Base-by-base conservation (phyloP, 2,113 vertebrate genomes). In the Gnathonemus echidnorhynchus region DNA sequence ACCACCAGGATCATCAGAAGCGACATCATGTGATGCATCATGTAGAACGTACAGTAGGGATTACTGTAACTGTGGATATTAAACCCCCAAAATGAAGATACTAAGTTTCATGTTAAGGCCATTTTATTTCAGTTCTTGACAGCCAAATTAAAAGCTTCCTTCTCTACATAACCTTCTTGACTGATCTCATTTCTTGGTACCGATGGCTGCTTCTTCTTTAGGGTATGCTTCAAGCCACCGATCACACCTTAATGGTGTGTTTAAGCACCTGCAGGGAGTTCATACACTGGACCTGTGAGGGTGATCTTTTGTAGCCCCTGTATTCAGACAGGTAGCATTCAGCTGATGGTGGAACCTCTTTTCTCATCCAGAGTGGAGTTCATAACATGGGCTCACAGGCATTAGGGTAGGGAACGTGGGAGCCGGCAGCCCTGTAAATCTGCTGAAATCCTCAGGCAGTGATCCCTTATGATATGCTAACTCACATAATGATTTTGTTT, bases 41-140 rank as follows among this genome's bases (percentile, higher is more conserved):
- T 74, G 91, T 0, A 92, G 90, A 92, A 92, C 74, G 90, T 80
- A 89, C 91, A 91, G 89, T 93, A 92, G 91, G 94, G 95, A 96
- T 95, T 95, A 95, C 70, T 35, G 93, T 95, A 95, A 95, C 95
- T 94, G 94, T 89, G 89, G 93, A 93, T 94, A 94, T 95, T 95
- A 95, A 94, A 94, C 94, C 94, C 93, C 93, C 91, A 45, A 91
- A 80, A 88, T 91, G 92, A 93, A 93, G 90, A 92, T 90, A 92
- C 90, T 92, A 88, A 88, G 88, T 89, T 92, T 93, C 89, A 92
- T 90, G 92, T 91, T 92, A 88, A 88, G 89, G 89, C 91, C 87
- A 91, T 86, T 88, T 92, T 56, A 39, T 90, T 92, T 92, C 90
- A 91, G 93, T 91, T 93, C 92, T 91, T 94, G 93, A 94, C 92